Evolutionary conservation across 1,140 invertebrate genomes (phyloP).

Genomic region (Drosophila nigromelanica): DNA sequence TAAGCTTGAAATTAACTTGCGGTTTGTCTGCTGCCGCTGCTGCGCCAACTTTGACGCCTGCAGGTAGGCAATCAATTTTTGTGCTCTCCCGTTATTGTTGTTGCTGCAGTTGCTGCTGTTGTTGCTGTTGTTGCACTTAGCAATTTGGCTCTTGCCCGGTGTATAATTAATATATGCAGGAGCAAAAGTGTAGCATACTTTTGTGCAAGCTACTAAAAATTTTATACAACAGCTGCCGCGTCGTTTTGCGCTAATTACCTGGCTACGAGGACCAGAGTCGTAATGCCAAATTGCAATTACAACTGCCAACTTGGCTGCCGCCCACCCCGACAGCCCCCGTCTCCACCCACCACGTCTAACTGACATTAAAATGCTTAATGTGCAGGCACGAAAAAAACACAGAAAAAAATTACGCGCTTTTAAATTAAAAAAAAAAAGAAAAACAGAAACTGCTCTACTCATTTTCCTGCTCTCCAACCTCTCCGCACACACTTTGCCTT

Average conservation of each 20-base stretch:
- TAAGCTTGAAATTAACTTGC: constrained; percentile 82
- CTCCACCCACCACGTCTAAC: constrained; percentile 28
- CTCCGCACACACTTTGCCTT: neutral
- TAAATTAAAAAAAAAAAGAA: constrained; percentile 61
- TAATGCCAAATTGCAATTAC: constrained; percentile 81
- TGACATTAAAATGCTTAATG: constrained; percentile 82
- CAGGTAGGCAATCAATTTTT: constrained; percentile 78
- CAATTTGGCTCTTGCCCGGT: constrained; percentile 46
- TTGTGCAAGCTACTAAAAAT: constrained; percentile 65
- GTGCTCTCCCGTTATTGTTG: constrained; percentile 25
- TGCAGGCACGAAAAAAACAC: constrained; percentile 44
- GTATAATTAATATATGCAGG: constrained; percentile 74
- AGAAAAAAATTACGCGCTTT: constrained; percentile 59
- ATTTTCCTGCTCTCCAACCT: constrained; percentile 22
- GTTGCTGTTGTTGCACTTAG: constrained; percentile 64
- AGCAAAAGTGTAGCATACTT: constrained; percentile 47
- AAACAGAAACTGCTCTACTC: constrained; percentile 50
- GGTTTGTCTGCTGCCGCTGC: constrained; percentile 63
- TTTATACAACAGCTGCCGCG: constrained; percentile 74
- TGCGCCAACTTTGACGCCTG: constrained; percentile 73
- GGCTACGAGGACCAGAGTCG: constrained; percentile 51
- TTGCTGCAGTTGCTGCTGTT: constrained; percentile 11
- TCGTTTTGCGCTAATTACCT: constrained; percentile 77
- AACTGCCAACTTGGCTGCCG: constrained; percentile 52
- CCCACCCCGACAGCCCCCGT: neutral